Evolutionary conservation across 2,888 invertebrate genomes (phyloP), one percentile per base, ranked within the genome.

Genomic region (Tanypteryx hageni): DNA sequence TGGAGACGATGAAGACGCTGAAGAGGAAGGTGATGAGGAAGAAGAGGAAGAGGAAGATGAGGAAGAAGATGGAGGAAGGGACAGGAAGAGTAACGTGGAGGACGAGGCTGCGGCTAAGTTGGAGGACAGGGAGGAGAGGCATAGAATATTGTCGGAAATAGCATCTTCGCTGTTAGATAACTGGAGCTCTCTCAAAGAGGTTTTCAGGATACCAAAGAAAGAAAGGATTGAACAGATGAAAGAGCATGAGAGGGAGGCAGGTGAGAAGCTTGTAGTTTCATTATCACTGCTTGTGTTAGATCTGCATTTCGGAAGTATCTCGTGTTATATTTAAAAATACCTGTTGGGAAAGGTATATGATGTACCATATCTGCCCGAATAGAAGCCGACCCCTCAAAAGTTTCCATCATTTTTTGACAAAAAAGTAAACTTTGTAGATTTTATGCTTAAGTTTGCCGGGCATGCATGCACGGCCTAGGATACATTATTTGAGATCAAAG

Each of bases 191-290:
- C 94, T 96, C 58, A 96, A 96, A 94, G 97, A 97, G 95, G 96
- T 97, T 18, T 99, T 99, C 95, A 97, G 98, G 94, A 99, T 99
- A 94, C 99, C 99, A 0, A 99, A 99, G 95, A 98, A 98, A 94
- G 98, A 99, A 94, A 96, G 98, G 92, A 97, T 98, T 93, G 98
- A 99, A 94, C 98, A 98, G 95, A 98, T 99, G 97, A 99, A 99
- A 94, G 98, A 98, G 94, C 99, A 99, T 94, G 99, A 99, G 95
- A 96, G 98, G 68, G 98, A 98, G 96, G 98, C 98, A 11, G 98
- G 98, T 95, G 96, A 95, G 93, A 44, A 44, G 44, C 44, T 44
- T 5, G 44, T 44, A 44, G 44, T 5, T 5, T 3, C 44, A 5
- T 44, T 44, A 44, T 44, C 44, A 44, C 44, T 44, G 44, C 44